Conservation (phyloP, 2,797 vertebrate species). For the Mallotus villosus region DNA sequence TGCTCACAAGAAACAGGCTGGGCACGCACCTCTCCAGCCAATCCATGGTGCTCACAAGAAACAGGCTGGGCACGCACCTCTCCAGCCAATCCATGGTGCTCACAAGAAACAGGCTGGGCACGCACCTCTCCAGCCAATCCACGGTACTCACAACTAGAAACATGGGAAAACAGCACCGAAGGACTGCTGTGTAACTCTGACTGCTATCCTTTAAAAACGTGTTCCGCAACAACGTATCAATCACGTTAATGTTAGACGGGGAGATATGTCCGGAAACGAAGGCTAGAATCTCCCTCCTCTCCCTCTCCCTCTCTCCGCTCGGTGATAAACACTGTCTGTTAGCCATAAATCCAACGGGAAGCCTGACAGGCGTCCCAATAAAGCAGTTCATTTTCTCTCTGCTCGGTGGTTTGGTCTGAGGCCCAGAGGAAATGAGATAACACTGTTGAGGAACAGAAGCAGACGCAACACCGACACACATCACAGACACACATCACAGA, state of each 20-base stretch:
- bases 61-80: too few relatives aligned
- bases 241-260: conserved; percentile 14
- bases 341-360: conserved; percentile 70
- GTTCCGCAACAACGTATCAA: too few relatives aligned
- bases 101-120: too few relatives aligned
- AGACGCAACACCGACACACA: background rate
- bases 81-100: too few relatives aligned
- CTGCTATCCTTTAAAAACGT: too few relatives aligned
- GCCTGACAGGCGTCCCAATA: conserved; percentile 73
- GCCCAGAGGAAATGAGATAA: conserved; percentile 76
- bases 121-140: too few relatives aligned
- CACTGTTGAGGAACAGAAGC: conserved; percentile 50
- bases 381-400: conserved; percentile 73
- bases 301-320: conserved; percentile 51
- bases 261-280: conserved; percentile 49
- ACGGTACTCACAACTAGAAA: too few relatives aligned
- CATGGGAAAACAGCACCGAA: too few relatives aligned
- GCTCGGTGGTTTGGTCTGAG: conserved; percentile 67
- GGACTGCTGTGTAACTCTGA: too few relatives aligned
- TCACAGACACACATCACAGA: conserved; percentile 2
- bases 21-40: too few relatives aligned
- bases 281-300: conserved; percentile 15
- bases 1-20: too few relatives aligned
- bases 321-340: conserved; percentile 73
- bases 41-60: too few relatives aligned